A percentile compares a stretch with the other conserved stretches of the same genome.
phyloP scores from a whole-genome alignment of 2,888 invertebrate genomes.

The Dolomedes plantarius region DNA sequence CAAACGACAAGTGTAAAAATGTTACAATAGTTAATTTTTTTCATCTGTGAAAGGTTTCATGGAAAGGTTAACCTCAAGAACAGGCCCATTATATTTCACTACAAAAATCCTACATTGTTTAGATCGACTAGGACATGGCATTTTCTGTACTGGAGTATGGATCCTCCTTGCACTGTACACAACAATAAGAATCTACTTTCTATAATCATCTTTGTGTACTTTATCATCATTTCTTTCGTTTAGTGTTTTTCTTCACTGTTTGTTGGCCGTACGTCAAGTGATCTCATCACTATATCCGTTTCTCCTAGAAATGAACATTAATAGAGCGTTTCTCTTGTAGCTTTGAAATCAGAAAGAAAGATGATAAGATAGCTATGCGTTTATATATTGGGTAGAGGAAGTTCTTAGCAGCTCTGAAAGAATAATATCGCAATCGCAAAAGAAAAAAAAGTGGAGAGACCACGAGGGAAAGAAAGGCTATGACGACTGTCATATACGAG shows the following conservation, averaged over 20 bases:
- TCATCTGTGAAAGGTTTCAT: too few relatives aligned
- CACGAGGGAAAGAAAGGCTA: neutral
- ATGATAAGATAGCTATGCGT: neutral
- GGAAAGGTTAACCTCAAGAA: too few relatives aligned
- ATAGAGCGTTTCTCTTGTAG: conserved; percentile 7
- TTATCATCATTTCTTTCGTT: conserved; percentile 29
- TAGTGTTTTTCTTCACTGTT: neutral
- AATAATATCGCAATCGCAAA: neutral
- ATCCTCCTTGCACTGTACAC: neutral
- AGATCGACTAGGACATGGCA: too few relatives aligned
- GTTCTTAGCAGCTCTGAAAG: neutral
- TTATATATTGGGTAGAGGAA: neutral
- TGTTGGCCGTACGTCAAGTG: conserved; percentile 30
- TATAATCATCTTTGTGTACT: conserved; percentile 16
- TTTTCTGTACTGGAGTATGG: too few relatives aligned
- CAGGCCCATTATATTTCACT: too few relatives aligned
- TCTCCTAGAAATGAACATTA: neutral
- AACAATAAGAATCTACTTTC: conserved; percentile 17
- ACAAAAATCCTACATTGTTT: too few relatives aligned
- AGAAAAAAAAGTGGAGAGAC: neutral
- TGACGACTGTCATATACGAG: neutral
- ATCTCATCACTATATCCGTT: conserved; percentile 17
- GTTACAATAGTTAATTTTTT: too few relatives aligned
- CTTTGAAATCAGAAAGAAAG: neutral
- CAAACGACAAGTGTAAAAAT: too few relatives aligned